phyloP scores from a whole-genome alignment of 2,113 vertebrate genomes.

The Epinephelus fuscoguttatus region DNA sequence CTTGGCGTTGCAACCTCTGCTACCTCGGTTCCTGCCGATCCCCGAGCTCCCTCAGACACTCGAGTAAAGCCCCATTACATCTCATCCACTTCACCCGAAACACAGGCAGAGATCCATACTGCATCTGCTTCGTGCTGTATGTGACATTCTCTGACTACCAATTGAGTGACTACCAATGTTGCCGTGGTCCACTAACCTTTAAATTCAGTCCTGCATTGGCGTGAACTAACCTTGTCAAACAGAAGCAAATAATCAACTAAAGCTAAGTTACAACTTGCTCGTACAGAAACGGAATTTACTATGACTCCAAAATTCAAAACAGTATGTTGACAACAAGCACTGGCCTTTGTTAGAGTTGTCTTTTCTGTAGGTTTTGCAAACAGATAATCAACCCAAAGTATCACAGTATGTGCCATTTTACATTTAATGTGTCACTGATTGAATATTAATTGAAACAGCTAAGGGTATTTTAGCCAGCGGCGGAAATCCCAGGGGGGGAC shows the following conservation, averaged over 20 bases:
- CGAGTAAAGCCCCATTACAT: slow-evolving; percentile 2
- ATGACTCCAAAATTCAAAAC: too few species aligned
- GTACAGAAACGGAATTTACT: too few species aligned
- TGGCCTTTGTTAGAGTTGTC: neutral
- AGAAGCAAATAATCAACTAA: too few species aligned
- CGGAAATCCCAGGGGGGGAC: too few species aligned
- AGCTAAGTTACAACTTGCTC: too few species aligned
- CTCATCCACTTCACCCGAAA: neutral
- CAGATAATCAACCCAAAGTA: neutral
- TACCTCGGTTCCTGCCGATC: slow-evolving; percentile 30
- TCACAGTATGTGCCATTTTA: neutral
- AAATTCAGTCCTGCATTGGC: neutral
- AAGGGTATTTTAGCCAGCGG: too few species aligned
- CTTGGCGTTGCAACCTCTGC: slow-evolving; percentile 56
- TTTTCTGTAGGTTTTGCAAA: neutral
- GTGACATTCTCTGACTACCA: neutral
- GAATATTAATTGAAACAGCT: too few species aligned
- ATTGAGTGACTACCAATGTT: neutral
- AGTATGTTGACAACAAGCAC: neutral
- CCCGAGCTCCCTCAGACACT: slow-evolving; percentile 9
- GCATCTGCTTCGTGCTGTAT: neutral
- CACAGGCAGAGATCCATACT: slow-evolving; percentile 2
- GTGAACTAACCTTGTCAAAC: too few species aligned
- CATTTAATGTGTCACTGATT: neutral
- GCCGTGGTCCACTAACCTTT: neutral